Percentiles rank a stretch among this genome's conserved stretches.
phyloP scores from a whole-genome alignment of 2,113 vertebrate genomes.

The Oreotrochilus melanogaster region DNA sequence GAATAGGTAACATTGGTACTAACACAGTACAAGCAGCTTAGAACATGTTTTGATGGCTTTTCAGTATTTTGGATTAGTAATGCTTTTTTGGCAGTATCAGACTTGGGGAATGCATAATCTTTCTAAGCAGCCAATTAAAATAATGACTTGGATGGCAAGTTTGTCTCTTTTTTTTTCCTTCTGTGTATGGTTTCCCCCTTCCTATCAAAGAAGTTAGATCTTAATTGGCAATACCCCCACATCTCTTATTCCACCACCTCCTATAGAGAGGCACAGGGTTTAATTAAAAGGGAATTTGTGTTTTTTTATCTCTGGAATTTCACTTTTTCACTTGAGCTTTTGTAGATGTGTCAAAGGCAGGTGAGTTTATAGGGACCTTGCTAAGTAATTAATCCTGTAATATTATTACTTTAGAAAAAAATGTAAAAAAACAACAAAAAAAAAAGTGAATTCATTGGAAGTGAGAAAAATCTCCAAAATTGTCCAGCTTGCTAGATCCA shows the following conservation, averaged over 20 bases:
- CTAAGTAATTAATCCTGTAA: slow-evolving; percentile 43
- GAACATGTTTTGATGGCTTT: slow-evolving; percentile 30
- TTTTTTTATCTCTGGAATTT: slow-evolving; percentile 74
- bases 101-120: slow-evolving; percentile 42
- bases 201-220: slow-evolving; percentile 66
- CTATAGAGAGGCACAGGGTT: slow-evolving; percentile 41
- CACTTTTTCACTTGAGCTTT: slow-evolving; percentile 60
- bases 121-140: slow-evolving; percentile 74
- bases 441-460: neutral
- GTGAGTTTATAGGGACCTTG: neutral
- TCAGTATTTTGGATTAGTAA: slow-evolving; percentile 44
- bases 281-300: slow-evolving; percentile 70
- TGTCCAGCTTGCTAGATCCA: neutral
- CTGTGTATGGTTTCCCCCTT: slow-evolving; percentile 54
- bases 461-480: neutral
- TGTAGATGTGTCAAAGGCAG: slow-evolving; percentile 52
- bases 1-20: neutral
- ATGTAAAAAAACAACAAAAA: no score
- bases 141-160: slow-evolving; percentile 59
- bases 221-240: slow-evolving; percentile 74
- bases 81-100: slow-evolving; percentile 40
- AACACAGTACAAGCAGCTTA: neutral
- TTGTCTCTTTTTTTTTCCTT: slow-evolving; percentile 46
- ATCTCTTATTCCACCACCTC: slow-evolving; percentile 26
- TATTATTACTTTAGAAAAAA: neutral